Conservation (phyloP, 2,888 invertebrate genomes). For the Oxycera nigricornis region DNA sequence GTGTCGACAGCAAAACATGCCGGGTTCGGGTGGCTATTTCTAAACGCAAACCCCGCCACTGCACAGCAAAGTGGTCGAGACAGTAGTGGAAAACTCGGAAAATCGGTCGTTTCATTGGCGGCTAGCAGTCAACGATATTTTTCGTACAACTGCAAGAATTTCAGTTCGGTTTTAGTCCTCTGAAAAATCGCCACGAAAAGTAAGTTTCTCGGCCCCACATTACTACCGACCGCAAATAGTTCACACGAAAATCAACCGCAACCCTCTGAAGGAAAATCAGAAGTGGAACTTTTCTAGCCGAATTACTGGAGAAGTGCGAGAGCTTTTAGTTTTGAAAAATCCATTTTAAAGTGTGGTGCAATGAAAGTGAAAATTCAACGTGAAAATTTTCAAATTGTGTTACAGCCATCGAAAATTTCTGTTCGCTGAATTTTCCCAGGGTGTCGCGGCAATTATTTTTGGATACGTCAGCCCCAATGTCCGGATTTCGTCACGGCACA, state of each 20-base stretch:
- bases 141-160: constrained; percentile 9
- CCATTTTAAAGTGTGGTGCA: not conserved
- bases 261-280: constrained; percentile 4
- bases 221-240: not conserved
- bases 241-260: constrained; percentile 12
- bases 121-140: constrained; percentile 4
- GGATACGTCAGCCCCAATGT: constrained; percentile 21
- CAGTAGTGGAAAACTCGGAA: constrained; percentile 29
- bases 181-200: constrained; percentile 61
- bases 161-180: constrained; percentile 55
- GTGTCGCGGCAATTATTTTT: constrained; percentile 37
- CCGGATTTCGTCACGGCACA: constrained; percentile 8
- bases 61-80: not conserved
- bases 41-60: constrained; percentile 30
- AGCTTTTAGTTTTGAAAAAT: not conserved
- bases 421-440: constrained; percentile 22
- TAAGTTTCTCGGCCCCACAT: constrained; percentile 51
- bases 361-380: constrained; percentile 16
- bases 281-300: not conserved
- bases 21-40: constrained; percentile 42
- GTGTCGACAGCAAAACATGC: constrained; percentile 2
- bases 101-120: constrained; percentile 19
- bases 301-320: not conserved
- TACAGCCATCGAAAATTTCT: constrained; percentile 30
- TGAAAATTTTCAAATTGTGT: not conserved